phyloP scores from a whole-genome alignment of 53 echinoderm and acorn worm genomes.

The Henricia sp. region DNA sequence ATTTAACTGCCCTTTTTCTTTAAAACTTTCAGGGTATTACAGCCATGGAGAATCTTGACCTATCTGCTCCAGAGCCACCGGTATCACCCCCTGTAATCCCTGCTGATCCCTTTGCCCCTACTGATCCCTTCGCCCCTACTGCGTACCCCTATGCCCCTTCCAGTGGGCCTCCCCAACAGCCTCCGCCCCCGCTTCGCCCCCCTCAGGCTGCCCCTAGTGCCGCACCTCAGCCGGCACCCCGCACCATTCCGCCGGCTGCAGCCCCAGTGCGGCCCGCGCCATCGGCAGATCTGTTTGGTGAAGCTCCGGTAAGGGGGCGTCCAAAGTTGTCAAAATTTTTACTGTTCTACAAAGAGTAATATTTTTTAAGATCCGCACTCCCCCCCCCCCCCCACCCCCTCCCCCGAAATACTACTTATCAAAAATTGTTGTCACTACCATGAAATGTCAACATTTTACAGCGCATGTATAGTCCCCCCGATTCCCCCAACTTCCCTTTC shows the following conservation, averaged over 20 bases:
- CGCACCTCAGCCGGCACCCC: slow-evolving; percentile 49
- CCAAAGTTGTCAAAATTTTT: too few relatives aligned
- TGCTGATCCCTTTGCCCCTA: not conserved
- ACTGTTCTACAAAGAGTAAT: too few relatives aligned
- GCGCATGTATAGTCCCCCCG: too few relatives aligned
- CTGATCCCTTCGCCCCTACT: slow-evolving; percentile 35
- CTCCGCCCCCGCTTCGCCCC: slow-evolving; percentile 63
- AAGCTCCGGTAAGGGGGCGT: slow-evolving; percentile 18
- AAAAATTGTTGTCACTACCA: too few relatives aligned
- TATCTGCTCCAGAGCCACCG: not conserved
- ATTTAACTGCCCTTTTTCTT: too few relatives aligned
- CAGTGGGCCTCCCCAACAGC: slow-evolving; percentile 35
- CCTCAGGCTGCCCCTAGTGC: slow-evolving; percentile 53
- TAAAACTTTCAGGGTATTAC: slow-evolving; percentile 42
- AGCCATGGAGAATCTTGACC: slow-evolving; percentile 24
- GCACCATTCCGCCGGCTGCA: slow-evolving; percentile 5
- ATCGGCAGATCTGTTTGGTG: slow-evolving; percentile 49
- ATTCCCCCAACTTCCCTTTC: too few relatives aligned
- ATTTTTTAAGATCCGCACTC: too few relatives aligned
- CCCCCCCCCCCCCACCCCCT: too few relatives aligned
- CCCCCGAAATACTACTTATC: too few relatives aligned
- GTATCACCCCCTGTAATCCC: slow-evolving; percentile 37
- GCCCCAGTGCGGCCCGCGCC: slow-evolving; percentile 27
- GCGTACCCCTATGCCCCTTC: too few relatives aligned
- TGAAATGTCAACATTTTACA: too few relatives aligned